A percentile compares a stretch with the other conserved stretches of the same genome.
These are phyloP conservation scores for Phaetusa simplex DNA, from an alignment of 2,113 vertebrate genomes.

Conservation along the genomic window DNA sequence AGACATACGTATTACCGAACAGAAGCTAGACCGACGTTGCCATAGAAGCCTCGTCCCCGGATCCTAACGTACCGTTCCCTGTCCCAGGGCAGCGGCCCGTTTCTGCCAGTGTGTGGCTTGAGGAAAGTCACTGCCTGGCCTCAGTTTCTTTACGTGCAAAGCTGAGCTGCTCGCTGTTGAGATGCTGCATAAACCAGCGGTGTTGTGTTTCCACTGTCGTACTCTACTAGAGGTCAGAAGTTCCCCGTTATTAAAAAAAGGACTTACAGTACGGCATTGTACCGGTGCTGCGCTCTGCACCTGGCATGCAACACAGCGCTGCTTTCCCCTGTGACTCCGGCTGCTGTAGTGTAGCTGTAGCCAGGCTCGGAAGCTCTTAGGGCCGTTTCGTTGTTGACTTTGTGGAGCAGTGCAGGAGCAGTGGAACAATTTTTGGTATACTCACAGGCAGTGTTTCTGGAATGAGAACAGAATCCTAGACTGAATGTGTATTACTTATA, in stretches of 20 bases:
- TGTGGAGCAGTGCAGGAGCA: neutral
- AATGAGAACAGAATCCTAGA: neutral
- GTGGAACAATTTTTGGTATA: neutral
- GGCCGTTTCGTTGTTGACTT: neutral
- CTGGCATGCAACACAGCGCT: neutral
- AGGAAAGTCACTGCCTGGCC: neutral
- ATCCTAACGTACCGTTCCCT: too few relatives aligned
- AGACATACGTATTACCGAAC: accelerated
- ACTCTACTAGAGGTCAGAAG: neutral
- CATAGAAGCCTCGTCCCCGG: neutral
- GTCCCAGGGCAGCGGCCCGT: neutral
- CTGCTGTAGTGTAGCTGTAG: neutral
- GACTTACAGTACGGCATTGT: neutral
- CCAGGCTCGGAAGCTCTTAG: neutral
- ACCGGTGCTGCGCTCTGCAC: neutral
- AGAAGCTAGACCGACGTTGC: neutral
- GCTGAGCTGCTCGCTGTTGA: neutral
- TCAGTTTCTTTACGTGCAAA: neutral
- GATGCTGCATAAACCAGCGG: neutral
- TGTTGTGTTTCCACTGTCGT: too few relatives aligned
- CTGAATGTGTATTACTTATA: neutral
- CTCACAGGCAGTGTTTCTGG: neutral
- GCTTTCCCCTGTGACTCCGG: neutral
- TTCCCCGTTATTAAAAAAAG: neutral
- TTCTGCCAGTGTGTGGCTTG: neutral